Evolutionary conservation across 2,888 invertebrate genomes (phyloP).

Genomic region (Morpho achilles): DNA sequence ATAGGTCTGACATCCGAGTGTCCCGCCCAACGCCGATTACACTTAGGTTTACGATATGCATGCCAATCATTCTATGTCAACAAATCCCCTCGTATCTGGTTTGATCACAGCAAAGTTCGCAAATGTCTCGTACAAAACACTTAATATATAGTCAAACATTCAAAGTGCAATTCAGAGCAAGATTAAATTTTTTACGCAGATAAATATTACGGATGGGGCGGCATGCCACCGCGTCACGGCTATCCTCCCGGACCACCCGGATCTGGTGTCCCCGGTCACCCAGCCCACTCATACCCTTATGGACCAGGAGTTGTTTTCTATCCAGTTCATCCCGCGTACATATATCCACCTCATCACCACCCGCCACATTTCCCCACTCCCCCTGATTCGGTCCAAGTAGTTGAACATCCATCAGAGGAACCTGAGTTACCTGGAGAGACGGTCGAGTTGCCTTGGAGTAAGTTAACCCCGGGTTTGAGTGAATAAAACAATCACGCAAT

Average conservation of each 20-base stretch:
- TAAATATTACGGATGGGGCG: slow-evolving; percentile 65
- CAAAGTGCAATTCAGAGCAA: no score
- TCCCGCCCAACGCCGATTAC: no score
- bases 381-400: slow-evolving; percentile 44
- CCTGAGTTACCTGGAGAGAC: slow-evolving; percentile 70
- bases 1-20: no score
- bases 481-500: slow-evolving; percentile 16
- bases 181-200: slow-evolving; percentile 43
- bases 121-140: no score
- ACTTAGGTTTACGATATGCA: no score
- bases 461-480: slow-evolving; percentile 39
- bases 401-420: slow-evolving; percentile 45
- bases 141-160: no score
- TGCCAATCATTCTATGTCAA: no score
- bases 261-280: slow-evolving; percentile 33
- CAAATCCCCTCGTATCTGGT: no score
- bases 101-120: no score
- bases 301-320: slow-evolving; percentile 54
- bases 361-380: slow-evolving; percentile 31
- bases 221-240: slow-evolving; percentile 42
- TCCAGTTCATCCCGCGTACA: slow-evolving; percentile 66
- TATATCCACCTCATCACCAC: slow-evolving; percentile 58
- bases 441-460: slow-evolving; percentile 74
- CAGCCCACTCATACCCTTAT: slow-evolving; percentile 41
- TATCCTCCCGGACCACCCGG: slow-evolving; percentile 39